phyloP scores from a whole-genome alignment of 2,797 vertebrate species.

The Emys orbicularis region DNA sequence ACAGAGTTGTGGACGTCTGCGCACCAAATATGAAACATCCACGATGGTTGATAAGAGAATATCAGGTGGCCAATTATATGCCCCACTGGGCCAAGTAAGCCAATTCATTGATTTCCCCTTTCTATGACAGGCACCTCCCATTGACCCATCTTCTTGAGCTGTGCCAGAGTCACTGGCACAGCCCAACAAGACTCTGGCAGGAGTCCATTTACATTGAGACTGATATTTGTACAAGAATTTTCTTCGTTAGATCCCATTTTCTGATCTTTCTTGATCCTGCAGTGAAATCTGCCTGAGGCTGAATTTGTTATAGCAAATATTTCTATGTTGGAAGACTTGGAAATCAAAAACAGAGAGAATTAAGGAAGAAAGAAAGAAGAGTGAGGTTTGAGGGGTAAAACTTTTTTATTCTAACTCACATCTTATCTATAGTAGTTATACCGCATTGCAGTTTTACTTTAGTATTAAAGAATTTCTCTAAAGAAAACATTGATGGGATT shows the following conservation, averaged over 20 bases:
- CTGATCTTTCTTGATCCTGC: not conserved
- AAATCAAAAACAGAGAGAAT: not conserved
- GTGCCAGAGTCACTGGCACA: not conserved
- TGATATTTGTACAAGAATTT: not conserved
- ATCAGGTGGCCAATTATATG: not conserved
- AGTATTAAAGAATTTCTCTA: not conserved
- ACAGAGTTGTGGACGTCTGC: not conserved
- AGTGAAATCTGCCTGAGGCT: fast-evolving
- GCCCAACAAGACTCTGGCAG: not conserved
- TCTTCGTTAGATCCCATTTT: not conserved
- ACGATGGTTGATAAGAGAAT: not conserved
- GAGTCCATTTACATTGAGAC: not conserved
- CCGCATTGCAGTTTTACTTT: not conserved
- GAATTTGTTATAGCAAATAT: not conserved
- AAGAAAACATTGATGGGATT: not conserved
- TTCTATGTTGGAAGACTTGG: not conserved
- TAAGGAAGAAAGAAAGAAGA: not conserved
- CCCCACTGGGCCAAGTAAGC: not conserved
- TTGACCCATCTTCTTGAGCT: not conserved
- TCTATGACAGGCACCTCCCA: not conserved
- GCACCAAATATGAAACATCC: not conserved
- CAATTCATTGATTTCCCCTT: not conserved
- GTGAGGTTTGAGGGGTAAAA: not conserved
- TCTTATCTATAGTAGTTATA: not conserved
- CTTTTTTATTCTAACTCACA: fast-evolving